Evolutionary conservation across 2,888 invertebrate genomes (phyloP).

Genomic region (Oscheius onirici): DNA sequence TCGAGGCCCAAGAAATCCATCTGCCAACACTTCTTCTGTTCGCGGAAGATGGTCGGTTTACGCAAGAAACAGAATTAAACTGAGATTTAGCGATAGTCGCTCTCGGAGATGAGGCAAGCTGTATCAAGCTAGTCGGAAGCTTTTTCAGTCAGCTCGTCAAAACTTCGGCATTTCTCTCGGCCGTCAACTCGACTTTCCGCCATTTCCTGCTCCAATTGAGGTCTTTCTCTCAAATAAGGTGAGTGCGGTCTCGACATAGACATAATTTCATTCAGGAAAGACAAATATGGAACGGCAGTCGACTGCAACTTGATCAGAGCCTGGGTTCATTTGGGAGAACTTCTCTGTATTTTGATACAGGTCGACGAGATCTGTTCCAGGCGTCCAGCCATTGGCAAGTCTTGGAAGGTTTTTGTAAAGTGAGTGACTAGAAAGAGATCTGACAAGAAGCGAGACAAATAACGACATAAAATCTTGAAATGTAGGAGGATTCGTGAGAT

Average conservation of each 20-base stretch:
- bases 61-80: neutral
- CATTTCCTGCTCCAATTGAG: slow-evolving; percentile 36
- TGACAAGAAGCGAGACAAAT: too few species aligned
- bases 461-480: too few species aligned
- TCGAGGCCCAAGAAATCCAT: slow-evolving; percentile 19
- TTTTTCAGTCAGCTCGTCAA: slow-evolving; percentile 3
- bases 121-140: slow-evolving; percentile 2
- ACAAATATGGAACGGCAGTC: neutral
- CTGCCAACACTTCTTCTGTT: slow-evolving; percentile 22
- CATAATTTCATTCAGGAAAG: neutral
- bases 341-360: slow-evolving; percentile 54
- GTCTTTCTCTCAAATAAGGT: slow-evolving; percentile 30
- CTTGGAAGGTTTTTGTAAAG: slow-evolving; percentile 38
- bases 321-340: slow-evolving; percentile 61
- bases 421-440: too few species aligned
- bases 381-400: slow-evolving; percentile 37
- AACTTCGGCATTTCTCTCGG: slow-evolving; percentile 11
- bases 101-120: slow-evolving; percentile 9
- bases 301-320: slow-evolving; percentile 28
- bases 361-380: slow-evolving; percentile 51
- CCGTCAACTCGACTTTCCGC: slow-evolving; percentile 30
- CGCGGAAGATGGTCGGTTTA: slow-evolving; percentile 27
- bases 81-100: neutral
- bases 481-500: too few species aligned
- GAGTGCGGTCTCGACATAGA: neutral